Conservation (phyloP, 2,113 vertebrate genomes). For the Corvus cornix region DNA sequence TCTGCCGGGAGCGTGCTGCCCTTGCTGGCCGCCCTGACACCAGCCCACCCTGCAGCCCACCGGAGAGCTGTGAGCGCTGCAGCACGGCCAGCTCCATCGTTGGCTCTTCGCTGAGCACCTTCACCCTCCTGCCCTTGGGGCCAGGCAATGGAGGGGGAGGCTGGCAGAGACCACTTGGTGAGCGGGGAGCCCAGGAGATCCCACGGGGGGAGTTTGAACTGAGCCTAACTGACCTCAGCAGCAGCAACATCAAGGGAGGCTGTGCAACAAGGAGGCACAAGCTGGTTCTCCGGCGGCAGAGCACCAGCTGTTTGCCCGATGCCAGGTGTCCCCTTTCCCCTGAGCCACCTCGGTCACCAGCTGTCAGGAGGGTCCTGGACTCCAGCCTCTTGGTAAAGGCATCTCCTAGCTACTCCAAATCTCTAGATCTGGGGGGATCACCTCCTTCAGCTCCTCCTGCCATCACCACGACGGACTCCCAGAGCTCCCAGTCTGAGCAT, state of each 20-base stretch:
- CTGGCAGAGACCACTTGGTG: slow-evolving; percentile 50
- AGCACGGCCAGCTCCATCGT: slow-evolving; percentile 85
- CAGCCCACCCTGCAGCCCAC: slow-evolving; percentile 63
- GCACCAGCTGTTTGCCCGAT: slow-evolving; percentile 76
- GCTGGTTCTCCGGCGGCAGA: slow-evolving; percentile 61
- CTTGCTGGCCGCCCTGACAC: background rate
- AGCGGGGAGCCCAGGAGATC: slow-evolving; percentile 61
- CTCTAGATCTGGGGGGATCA: slow-evolving; percentile 67
- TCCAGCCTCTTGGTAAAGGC: slow-evolving; percentile 72
- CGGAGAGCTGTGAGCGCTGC: slow-evolving; percentile 52
- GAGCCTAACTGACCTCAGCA: slow-evolving; percentile 67
- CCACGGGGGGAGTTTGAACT: slow-evolving; percentile 66
- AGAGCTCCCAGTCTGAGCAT: slow-evolving; percentile 83
- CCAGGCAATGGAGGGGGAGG: slow-evolving; percentile 57
- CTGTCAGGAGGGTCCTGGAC: slow-evolving; percentile 55
- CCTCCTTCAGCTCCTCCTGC: slow-evolving; percentile 56
- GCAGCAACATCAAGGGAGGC: background rate
- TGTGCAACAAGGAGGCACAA: slow-evolving; percentile 30
- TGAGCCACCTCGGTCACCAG: slow-evolving; percentile 62
- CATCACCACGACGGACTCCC: slow-evolving; percentile 74
- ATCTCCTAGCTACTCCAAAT: slow-evolving; percentile 72
- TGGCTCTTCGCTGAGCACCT: slow-evolving; percentile 86
- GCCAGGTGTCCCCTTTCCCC: slow-evolving; percentile 40
- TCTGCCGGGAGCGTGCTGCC: slow-evolving; percentile 80
- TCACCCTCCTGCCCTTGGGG: slow-evolving; percentile 83